Evolutionary conservation across 2,888 invertebrate species (phyloP).

Genomic region (Volucella inanis): DNA sequence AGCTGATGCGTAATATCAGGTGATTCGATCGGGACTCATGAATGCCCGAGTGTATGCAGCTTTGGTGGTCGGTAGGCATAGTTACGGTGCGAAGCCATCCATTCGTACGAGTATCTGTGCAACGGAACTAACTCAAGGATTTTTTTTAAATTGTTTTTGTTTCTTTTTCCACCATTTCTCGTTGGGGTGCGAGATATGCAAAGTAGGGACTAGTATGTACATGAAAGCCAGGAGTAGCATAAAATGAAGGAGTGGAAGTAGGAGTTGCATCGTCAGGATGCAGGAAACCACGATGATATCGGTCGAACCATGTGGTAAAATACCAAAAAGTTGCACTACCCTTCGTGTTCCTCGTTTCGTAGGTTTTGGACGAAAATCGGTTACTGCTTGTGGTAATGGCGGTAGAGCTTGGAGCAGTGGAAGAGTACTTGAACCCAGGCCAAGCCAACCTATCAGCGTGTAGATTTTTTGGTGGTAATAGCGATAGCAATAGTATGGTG

Average conservation of each 20-base stretch:
- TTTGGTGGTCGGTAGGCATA: slow-evolving; percentile 67
- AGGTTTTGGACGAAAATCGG: slow-evolving; percentile 57
- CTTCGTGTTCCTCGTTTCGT: slow-evolving; percentile 15
- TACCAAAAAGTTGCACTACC: slow-evolving; percentile 72
- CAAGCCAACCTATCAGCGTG: slow-evolving; percentile 74
- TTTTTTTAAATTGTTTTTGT: too few species aligned
- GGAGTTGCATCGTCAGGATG: slow-evolving; percentile 66
- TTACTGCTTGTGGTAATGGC: slow-evolving; percentile 46
- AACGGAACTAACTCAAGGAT: slow-evolving; percentile 66
- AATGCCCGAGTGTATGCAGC: slow-evolving; percentile 44
- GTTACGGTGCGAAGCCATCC: slow-evolving; percentile 49
- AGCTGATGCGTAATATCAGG: slow-evolving; percentile 74
- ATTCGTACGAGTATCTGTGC: slow-evolving; percentile 31
- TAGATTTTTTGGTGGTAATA: slow-evolving; percentile 66
- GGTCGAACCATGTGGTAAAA: slow-evolving; percentile 72
- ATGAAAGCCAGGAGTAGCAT: too few species aligned
- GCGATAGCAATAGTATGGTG: slow-evolving; percentile 49
- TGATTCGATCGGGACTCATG: slow-evolving; percentile 65
- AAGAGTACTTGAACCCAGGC: slow-evolving; percentile 69
- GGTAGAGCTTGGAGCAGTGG: slow-evolving; percentile 23
- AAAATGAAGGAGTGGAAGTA: background rate
- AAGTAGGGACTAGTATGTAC: background rate
- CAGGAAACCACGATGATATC: slow-evolving; percentile 74
- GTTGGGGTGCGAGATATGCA: background rate
- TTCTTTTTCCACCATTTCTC: slow-evolving; percentile 28